phyloP scores from a whole-genome alignment of 2,797 vertebrate genomes.

The Pteropus rufus region DNA sequence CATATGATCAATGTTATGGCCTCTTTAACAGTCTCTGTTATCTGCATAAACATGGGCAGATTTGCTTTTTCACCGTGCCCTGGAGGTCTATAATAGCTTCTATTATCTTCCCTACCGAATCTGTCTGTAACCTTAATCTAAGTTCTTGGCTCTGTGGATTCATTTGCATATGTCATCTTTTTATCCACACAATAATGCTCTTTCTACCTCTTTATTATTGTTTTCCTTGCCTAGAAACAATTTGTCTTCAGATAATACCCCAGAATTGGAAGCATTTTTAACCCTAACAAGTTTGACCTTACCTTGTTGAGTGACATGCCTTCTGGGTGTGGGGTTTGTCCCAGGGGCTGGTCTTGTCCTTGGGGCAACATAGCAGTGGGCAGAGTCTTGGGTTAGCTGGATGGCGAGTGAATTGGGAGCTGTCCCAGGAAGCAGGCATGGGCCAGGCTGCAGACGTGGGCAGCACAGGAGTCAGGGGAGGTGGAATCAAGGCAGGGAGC shows the following conservation, averaged over 20 bases:
- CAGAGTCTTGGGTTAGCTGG: not conserved
- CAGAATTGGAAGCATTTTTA: not conserved
- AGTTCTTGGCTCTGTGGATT: not conserved
- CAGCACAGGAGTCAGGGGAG: not conserved
- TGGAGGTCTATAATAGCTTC: slow-evolving; percentile 20
- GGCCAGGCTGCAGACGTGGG: not conserved
- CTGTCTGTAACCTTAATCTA: not conserved
- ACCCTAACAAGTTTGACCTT: not conserved
- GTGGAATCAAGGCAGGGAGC: not conserved
- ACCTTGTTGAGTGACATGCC: not conserved
- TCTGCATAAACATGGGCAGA: slow-evolving; percentile 55
- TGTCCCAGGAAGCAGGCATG: not conserved
- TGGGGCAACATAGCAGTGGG: not conserved
- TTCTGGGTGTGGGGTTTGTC: not conserved
- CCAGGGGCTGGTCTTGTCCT: not conserved
- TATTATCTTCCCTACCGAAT: not conserved
- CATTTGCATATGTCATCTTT: slow-evolving; percentile 29
- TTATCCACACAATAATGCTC: slow-evolving; percentile 37
- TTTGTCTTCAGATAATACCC: not conserved
- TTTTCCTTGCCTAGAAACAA: not conserved
- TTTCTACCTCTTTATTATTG: not conserved
- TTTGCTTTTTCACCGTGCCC: slow-evolving; percentile 40
- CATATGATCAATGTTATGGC: slow-evolving; percentile 21
- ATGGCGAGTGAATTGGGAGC: not conserved
- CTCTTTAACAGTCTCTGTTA: slow-evolving; percentile 60